Evolutionary conservation across 2,888 invertebrate genomes (phyloP).

Genomic region (Heterodera filipjevi): DNA sequence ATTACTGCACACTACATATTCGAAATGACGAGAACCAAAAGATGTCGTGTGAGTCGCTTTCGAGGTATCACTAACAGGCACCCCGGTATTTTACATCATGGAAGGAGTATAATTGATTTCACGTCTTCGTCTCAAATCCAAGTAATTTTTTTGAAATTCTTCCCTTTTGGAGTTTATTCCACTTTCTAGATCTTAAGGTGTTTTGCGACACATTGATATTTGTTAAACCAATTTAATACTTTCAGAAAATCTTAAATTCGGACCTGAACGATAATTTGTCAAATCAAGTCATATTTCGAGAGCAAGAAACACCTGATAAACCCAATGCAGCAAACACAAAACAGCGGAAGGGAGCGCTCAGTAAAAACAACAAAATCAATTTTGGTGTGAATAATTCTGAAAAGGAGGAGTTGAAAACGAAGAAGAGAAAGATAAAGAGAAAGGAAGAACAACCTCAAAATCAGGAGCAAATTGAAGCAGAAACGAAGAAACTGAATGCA

Average conservation of each 20-base stretch:
- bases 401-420: background rate
- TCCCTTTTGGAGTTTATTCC: too few species aligned
- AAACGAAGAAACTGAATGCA: background rate
- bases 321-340: background rate
- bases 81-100: background rate
- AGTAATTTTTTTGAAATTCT: too few species aligned
- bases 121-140: background rate
- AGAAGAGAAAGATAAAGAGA: background rate
- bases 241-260: background rate
- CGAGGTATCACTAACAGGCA: background rate
- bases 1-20: too few species aligned
- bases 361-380: background rate
- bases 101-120: background rate
- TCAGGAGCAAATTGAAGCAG: background rate
- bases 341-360: background rate
- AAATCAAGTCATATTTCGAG: background rate
- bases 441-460: background rate
- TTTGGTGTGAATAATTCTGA: background rate
- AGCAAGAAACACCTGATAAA: background rate
- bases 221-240: too few species aligned
- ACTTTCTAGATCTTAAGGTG: too few species aligned
- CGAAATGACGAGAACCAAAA: background rate
- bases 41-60: background rate
- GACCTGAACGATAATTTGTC: background rate
- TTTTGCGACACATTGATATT: too few species aligned